Base-by-base conservation (phyloP, 2,888 invertebrate species). In the Camponotus fellah region DNA sequence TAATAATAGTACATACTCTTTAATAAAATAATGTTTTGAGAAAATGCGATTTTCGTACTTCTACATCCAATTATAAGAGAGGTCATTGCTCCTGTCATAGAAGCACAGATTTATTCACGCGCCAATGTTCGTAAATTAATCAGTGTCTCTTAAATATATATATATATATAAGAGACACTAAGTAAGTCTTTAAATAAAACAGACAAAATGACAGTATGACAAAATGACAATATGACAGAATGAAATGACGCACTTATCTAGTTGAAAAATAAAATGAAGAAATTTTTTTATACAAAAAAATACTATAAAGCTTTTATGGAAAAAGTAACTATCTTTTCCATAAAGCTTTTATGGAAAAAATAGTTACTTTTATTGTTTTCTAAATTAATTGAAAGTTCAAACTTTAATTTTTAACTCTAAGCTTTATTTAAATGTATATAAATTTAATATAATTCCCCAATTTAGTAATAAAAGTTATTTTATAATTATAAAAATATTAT, bases 101-200 rank as follows among this genome's bases (percentile, higher is more conserved):
- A 12, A 26, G 26, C 26, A 46, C 17, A 53, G 34, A 69, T 69
- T 69, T 53, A 69, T 5, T 69, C n/a, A 53, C 53, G 34, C 43
- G 26, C 14, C 26, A 40, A 46, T 53, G 14, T 14, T 32, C 14
- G 8, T 8, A 6, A 43, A 76, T 66, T 43, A 56, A n/a, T 68
- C 12, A 26, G 17, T 68, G n/a, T 26, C 34, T 58, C 17, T 17
- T 10, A 40, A 10, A 32, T 46, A 53, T 21, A 32, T 32, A 32
- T 12, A 34, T 53, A 43, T 43, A 43, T 4, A 21, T 2, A 37
- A 37, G 37, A 37, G n/a, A n/a, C n/a, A n/a, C n/a, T n/a, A n/a
- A n/a, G n/a, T n/a, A n/a, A n/a, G n/a, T 37, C 37, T 37, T 40
- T n/a, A 43, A 34, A 53, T 69, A 37, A 10, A 10, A 32, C 10